Evolutionary conservation across 2,797 vertebrate genomes (phyloP).

Genomic region (Poecilia wingei): DNA sequence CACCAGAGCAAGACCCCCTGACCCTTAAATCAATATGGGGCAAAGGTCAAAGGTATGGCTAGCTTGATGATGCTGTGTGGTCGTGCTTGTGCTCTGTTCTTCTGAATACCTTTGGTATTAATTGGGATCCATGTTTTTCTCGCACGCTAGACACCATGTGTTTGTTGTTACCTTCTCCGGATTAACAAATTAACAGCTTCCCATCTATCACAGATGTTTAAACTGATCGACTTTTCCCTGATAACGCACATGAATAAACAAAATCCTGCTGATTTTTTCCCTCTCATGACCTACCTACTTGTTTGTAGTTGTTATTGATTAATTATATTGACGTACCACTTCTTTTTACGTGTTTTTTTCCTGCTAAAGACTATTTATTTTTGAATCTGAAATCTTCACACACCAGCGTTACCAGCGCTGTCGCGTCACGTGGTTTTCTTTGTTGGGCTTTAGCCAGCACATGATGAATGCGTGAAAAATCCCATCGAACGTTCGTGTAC

Average conservation of each 20-base stretch:
- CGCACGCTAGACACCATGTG: neutral
- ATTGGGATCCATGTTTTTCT: neutral
- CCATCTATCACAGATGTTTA: neutral
- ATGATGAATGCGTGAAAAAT: constrained; percentile 9
- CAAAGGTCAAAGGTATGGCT: constrained; percentile 63
- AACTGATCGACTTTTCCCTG: neutral
- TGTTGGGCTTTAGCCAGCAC: constrained; percentile 5
- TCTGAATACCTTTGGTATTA: constrained; percentile 26
- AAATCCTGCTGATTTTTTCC: constrained; percentile 13
- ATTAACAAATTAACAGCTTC: neutral
- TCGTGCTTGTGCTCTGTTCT: constrained; percentile 14
- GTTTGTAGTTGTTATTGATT: neutral
- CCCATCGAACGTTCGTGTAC: constrained; percentile 5
- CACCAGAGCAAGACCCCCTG: constrained; percentile 51
- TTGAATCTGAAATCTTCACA: constrained; percentile 30
- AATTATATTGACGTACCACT: neutral
- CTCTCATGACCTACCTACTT: neutral
- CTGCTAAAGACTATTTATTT: neutral
- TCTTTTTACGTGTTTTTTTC: neutral
- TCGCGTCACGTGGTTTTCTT: neutral
- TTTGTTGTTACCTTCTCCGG: constrained; percentile 2
- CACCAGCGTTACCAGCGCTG: neutral
- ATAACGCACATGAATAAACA: neutral
- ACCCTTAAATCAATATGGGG: constrained; percentile 52
- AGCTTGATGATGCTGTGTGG: constrained; percentile 48